Percentiles rank a stretch among this genome's conserved stretches.
phyloP scores from a whole-genome alignment of 2,797 vertebrate species.

The Schizopygopsis pylzovi region DNA sequence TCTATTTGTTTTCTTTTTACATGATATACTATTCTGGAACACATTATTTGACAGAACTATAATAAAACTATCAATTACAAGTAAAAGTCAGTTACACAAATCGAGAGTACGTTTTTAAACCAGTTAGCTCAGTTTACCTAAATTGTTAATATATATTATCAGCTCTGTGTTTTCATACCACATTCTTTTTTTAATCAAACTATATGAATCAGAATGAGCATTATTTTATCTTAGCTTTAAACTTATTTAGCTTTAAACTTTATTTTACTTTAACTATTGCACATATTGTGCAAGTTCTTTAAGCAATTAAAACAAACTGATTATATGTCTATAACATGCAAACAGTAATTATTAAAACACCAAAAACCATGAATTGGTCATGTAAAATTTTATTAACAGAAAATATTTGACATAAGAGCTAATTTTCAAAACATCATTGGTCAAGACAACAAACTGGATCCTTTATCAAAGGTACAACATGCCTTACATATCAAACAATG shows the following conservation, averaged over 20 bases:
- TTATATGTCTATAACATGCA: neutral
- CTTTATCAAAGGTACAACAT: conserved; percentile 56
- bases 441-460: conserved; percentile 36
- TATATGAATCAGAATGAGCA: too few species aligned
- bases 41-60: neutral
- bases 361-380: conserved; percentile 12
- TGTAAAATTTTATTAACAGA: conserved; percentile 46
- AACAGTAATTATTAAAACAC: neutral
- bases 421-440: conserved; percentile 46
- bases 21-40: neutral
- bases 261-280: neutral
- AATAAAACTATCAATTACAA: neutral
- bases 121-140: neutral
- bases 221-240: too few species aligned
- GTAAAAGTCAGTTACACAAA: neutral
- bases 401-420: conserved; percentile 49
- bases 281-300: neutral
- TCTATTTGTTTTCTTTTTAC: neutral
- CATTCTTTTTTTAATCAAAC: neutral
- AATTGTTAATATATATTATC: neutral
- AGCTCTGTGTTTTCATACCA: neutral
- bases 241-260: too few species aligned
- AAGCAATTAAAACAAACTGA: neutral
- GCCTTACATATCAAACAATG: conserved; percentile 52
- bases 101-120: neutral